These are phyloP conservation scores for Psylliodes chrysocephalus DNA, from an alignment of 2,888 invertebrate genomes.

Conservation along the genomic window DNA sequence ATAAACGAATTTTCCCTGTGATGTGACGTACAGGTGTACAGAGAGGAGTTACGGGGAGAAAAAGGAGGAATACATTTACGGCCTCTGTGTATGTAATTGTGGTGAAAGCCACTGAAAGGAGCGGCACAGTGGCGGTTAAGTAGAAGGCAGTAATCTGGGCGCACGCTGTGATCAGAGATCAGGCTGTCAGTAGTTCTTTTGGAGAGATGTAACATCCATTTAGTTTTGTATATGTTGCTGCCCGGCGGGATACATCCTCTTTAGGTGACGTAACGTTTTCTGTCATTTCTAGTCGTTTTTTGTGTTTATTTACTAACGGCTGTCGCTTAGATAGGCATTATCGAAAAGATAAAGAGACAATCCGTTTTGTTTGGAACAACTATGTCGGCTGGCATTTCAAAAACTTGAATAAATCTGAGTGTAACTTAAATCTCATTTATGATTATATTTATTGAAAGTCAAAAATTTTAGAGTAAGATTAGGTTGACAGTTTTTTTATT, in stretches of 20 bases:
- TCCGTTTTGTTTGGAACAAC: neutral
- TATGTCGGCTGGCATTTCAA: no score
- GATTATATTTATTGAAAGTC: no score
- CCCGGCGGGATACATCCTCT: slow-evolving; percentile 53
- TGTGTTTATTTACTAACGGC: neutral
- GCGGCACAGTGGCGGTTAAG: slow-evolving; percentile 47
- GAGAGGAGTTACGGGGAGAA: slow-evolving; percentile 6
- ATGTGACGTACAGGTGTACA: slow-evolving; percentile 12
- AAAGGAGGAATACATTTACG: slow-evolving; percentile 7
- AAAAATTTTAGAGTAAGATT: no score
- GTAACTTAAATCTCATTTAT: no score
- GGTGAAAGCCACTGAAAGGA: no score
- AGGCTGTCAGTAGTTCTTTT: slow-evolving; percentile 57
- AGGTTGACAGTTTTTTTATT: no score
- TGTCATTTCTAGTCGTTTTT: slow-evolving; percentile 19
- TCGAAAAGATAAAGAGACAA: neutral
- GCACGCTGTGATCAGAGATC: slow-evolving; percentile 58
- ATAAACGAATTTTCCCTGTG: slow-evolving; percentile 12
- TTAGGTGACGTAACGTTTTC: slow-evolving; percentile 46
- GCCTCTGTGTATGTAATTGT: slow-evolving; percentile 30
- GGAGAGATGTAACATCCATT: slow-evolving; percentile 55
- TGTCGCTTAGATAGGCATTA: neutral
- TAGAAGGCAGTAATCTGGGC: slow-evolving; percentile 51
- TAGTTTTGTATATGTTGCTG: slow-evolving; percentile 55
- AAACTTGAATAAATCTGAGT: no score